Base-by-base conservation (phyloP, 2,888 invertebrate species). In the Lasius platythorax region DNA sequence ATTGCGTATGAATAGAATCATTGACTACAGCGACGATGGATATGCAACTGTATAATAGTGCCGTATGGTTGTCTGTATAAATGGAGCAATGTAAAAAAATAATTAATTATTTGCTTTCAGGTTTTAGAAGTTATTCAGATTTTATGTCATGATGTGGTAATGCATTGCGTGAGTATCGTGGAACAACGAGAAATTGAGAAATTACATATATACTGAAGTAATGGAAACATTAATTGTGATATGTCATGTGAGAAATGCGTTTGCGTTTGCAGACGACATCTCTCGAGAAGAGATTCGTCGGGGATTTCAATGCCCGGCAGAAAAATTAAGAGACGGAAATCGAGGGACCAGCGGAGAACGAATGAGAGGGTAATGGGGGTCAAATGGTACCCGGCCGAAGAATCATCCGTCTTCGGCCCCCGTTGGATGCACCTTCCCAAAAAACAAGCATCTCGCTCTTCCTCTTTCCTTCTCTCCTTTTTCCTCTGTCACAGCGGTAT, bases 281-380 rank as follows among this genome's bases (percentile, higher is more conserved):
- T 28, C 50, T 12, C 18, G 53, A 37, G 66, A 53, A 66, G 37
- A 46, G n/a, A 75, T 15, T 53, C 76, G 50, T 37, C 15, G 50
- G 23, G 46, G 66, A 53, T 66, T 76, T 76, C 37, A 66, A 40
- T 76, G 50, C 37, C 11, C 18, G 66, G 37, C 53, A 76, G 76
- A 76, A 83, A 76, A 78, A 83, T 83, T 56, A 74, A 74, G 75
- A 64, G 63, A 73, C 66, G 66, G 50, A 64, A 73, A 73, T 58
- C 50, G 73, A 73, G 82, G 56, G 61, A 66, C 18, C 76, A 46
- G 43, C 18, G 58, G 79, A 79, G 15, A 67, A 73, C 58, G 83
- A 79, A 79, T 74, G 83, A 74, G 78, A 81, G 81, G 84, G 75
- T 84, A 84, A 86, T 82, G 67, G 72, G 82, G 86, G 86, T 86